Evolutionary conservation across 1,140 invertebrate species (phyloP).

Genomic region (Berghia stephanieae): DNA sequence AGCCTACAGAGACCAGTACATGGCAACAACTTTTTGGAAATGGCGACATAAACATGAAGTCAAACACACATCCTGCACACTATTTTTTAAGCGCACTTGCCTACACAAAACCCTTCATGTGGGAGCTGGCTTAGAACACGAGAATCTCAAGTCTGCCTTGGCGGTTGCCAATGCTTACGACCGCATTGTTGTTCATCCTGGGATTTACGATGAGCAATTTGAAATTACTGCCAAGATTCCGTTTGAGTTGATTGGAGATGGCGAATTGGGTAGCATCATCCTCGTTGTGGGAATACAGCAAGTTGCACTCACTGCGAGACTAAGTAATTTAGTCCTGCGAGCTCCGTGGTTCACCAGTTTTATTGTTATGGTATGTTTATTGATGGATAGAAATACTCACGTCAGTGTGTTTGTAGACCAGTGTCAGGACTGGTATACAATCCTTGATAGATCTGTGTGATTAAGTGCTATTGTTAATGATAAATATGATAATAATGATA

Average conservation of each 20-base stretch:
- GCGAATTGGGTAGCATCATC: slow-evolving; percentile 58
- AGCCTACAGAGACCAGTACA: slow-evolving; percentile 51
- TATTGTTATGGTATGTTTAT: slow-evolving; percentile 53
- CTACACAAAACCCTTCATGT: slow-evolving; percentile 48
- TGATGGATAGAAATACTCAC: no score
- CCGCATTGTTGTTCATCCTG: slow-evolving; percentile 55
- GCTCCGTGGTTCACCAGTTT: slow-evolving; percentile 62
- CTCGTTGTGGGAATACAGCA: slow-evolving; percentile 59
- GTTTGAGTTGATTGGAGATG: slow-evolving; percentile 57
- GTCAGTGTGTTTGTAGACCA: no score
- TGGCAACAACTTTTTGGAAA: slow-evolving; percentile 50
- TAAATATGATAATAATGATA: no score
- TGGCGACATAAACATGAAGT: slow-evolving; percentile 36
- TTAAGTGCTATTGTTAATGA: no score
- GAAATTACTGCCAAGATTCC: slow-evolving; percentile 60
- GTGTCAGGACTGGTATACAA: no score
- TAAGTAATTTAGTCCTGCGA: slow-evolving; percentile 58
- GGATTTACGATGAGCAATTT: slow-evolving; percentile 62
- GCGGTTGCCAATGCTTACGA: slow-evolving; percentile 56
- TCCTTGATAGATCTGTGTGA: no score
- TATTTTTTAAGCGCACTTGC: slow-evolving; percentile 20
- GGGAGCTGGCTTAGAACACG: slow-evolving; percentile 49
- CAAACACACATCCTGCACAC: slow-evolving; percentile 40
- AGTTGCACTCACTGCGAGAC: slow-evolving; percentile 48
- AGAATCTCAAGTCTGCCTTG: slow-evolving; percentile 53